Base-by-base conservation (phyloP, 1,140 invertebrate species). In the Eumaeus atala region DNA sequence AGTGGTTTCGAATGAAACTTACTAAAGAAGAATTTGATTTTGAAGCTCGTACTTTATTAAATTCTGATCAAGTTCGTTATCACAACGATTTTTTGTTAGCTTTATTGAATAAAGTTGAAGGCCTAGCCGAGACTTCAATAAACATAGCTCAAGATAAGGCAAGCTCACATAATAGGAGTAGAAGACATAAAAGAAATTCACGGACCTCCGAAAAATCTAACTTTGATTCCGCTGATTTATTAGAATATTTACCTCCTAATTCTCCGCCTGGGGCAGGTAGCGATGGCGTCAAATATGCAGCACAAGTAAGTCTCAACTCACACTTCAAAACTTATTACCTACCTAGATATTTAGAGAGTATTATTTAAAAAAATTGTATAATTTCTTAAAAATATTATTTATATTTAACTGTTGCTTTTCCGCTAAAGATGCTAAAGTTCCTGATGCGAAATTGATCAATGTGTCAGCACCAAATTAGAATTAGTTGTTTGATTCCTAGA, bases 71-170 rank as follows among this genome's bases (percentile, higher is more conserved):
- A 79, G 90, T 95, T 35, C 92, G 92, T 78, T 88, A 94, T 18
- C 95, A 96, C 72, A 96, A 96, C 87, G 92, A 95, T 66, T 96
- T 96, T 74, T 84, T 96, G 6, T 73, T 95, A 8, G 93, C 93
- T 9, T 87, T 96, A 42, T 89, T 96, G 9, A 93, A 94, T 60
- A 95, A 85, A 69, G 82, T 95, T 11, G 92, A 94, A 71, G 90
- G 90, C 18, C 79, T 93, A 48, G 89, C 90, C 1, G 86, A 89
- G 40, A 79, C 88, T 7, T 89, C 91, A 33, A 89, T 91, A 40
- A 76, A 78, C 8, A 88, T 88, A 12, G 84, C 88, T 2, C 87
- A 87, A 63, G 78, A 87, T 58, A 90, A 88, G 70, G 72, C 74
- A 8, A 72, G 71, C 16, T 88, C 89, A 42, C 89, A 90, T 21